Percentiles rank a stretch among this genome's conserved stretches.
Evolutionary conservation across 2,113 vertebrate species (phyloP).

Genomic region (Saccopteryx bilineata): DNA sequence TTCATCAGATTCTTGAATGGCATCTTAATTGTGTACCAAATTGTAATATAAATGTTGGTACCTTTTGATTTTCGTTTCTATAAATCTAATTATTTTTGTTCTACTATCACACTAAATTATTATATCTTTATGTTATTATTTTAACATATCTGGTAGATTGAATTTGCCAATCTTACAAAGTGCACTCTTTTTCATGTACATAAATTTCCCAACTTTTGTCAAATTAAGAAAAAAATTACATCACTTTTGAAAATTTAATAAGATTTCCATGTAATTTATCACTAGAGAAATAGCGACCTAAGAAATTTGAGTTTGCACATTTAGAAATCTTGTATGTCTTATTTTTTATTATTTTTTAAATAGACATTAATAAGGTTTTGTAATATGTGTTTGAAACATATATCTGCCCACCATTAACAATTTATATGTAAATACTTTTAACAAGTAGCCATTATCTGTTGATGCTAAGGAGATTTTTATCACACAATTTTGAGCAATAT

Average conservation of each 20-base stretch:
- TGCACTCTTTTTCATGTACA: neutral
- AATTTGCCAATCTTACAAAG: neutral
- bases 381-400: neutral
- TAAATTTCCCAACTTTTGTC: conserved; percentile 28
- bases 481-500: neutral
- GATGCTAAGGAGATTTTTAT: neutral
- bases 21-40: neutral
- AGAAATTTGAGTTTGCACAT: neutral
- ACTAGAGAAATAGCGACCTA: conserved; percentile 4
- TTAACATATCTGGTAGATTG: neutral
- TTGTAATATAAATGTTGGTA: neutral
- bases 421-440: neutral
- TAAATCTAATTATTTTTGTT: conserved; percentile 26
- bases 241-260: neutral
- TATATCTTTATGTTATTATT: neutral
- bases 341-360: neutral
- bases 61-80: neutral
- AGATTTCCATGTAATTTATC: neutral
- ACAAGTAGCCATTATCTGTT: neutral
- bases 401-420: neutral
- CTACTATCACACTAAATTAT: neutral
- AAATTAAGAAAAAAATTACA: neutral
- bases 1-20: neutral
- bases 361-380: neutral
- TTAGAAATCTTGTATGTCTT: neutral